These are phyloP conservation scores for Idaea biselata DNA, from an alignment of 2,888 invertebrate genomes.

Conservation along the genomic window DNA sequence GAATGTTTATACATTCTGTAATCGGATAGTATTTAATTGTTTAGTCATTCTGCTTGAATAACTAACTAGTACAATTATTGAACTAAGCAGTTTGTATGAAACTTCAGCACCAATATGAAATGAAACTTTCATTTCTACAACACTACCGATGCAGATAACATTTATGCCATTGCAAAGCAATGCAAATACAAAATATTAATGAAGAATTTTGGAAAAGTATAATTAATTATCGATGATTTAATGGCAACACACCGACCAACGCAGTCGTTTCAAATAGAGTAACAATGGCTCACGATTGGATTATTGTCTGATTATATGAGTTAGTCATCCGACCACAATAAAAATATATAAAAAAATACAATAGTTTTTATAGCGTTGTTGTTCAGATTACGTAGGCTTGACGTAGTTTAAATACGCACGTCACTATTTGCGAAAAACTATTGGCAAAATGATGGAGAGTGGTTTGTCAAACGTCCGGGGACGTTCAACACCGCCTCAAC, in stretches of 20 bases:
- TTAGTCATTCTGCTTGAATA: too few relatives aligned
- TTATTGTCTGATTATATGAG: conserved; percentile 1
- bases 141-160: too few relatives aligned
- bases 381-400: conserved; percentile 11
- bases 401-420: conserved; percentile 12
- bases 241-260: background rate
- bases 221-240: too few relatives aligned
- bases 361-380: conserved; percentile 15
- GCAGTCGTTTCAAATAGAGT: background rate
- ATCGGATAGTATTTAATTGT: too few relatives aligned
- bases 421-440: conserved; percentile 39
- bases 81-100: too few relatives aligned
- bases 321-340: background rate
- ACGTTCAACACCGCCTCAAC: conserved; percentile 57
- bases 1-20: too few relatives aligned
- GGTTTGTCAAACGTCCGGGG: conserved; percentile 38
- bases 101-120: too few relatives aligned
- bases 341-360: background rate
- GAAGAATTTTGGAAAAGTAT: too few relatives aligned
- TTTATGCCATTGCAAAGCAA: too few relatives aligned
- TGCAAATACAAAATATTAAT: too few relatives aligned
- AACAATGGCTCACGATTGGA: background rate
- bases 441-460: conserved; percentile 38
- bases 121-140: too few relatives aligned
- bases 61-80: too few relatives aligned